Evolutionary conservation across 2,888 invertebrate species (phyloP), one percentile per base, ranked within the genome.

Genomic region (Campopleginae sp.): DNA sequence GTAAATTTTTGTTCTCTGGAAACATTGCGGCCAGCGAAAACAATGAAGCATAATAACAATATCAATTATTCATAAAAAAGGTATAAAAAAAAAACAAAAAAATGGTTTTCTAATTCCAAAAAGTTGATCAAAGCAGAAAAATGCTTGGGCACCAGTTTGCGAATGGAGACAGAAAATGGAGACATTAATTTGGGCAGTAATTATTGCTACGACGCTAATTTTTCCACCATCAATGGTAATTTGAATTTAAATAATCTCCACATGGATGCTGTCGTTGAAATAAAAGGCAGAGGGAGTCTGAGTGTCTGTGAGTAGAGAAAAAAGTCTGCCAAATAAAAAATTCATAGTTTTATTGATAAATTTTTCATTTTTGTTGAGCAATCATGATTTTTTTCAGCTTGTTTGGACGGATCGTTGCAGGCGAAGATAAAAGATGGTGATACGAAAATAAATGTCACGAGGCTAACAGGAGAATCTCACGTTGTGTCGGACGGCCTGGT

Each of bases 341-440:
- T 38, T 10, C 5, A 38, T 7, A 38, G 38, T 2, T 8, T 38
- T 38, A 5, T 10, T 38, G 7, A 0, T 38, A 10, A 38, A 8
- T 0, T 1, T 51, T 51, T 51, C 51, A n/a, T 51, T 51, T 51
- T 51, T 51, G 17, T 51, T 8, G 61, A 27, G 7, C 31, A 33
- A 61, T 31, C 19, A 42, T 2, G 33, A 42, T 42, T 71, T 54
- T 46, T 75, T 63, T 12, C 83, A 94, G 94, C 90, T 85, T 93
- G 94, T 63, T 91, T 94, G 77, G 94, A 94, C 88, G 94, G 94
- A 12, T 90, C 91, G 42, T 83, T 94, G 19, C 88, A 90, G 46
- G 90, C 92, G 1, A 76, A 87, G 12, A 71, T 94, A 70, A 89
- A 89, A 74, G 88, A 90, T 44, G 93, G 93, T 54, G 80, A 88